Base-by-base conservation (phyloP, 2,113 vertebrate species). In the Aegotheles bennettii region DNA sequence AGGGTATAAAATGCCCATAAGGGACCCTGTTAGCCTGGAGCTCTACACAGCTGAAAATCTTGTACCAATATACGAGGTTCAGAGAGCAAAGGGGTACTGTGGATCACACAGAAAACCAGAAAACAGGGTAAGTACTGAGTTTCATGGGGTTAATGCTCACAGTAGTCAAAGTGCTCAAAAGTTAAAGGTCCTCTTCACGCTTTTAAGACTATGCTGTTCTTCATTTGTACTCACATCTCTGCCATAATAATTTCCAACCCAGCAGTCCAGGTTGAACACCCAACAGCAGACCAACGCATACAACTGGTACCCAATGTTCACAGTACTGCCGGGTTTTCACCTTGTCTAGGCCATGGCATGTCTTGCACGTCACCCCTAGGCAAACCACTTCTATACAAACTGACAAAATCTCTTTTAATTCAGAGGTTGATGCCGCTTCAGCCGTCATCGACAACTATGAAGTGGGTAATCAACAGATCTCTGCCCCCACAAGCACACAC, bases 21-120 rank as follows among this genome's bases (percentile, higher is more conserved):
- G 19, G 18, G 21, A 64, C 12, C 13, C 36, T 26, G 33, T 70
- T 87, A 93, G 93, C 56, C 45, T 47, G 68, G 33, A 71, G 80
- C 69, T 74, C 65, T 60, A 83, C 88, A 86, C 47, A 88, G 81
- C 84, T 84, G 76, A 94, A 81, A 96, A 93, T 88, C 94, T 81
- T 82, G 59, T 81, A 74, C 8, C 50, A 79, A 45, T 53, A 75
- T 20, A 82, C 69, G 45, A 40, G 54, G 76, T 86, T 81, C 11
- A 20, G 59, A 85, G 40, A 83, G 67, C 50, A 84, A 77, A 71
- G 70, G 76, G 79, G 33, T 89, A 88, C 81, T 73, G 54, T 16
- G 18, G 47, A 70, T 43, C 56, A 82, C 84, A 93, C 40, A 83
- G 60, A 89, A 87, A 57, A 35, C 20, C 67, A 80, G 53, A 80